A percentile compares a stretch with the other conserved stretches of the same genome.
phyloP scores from a whole-genome alignment of 2,797 vertebrate species.

The Tangara arthus region DNA sequence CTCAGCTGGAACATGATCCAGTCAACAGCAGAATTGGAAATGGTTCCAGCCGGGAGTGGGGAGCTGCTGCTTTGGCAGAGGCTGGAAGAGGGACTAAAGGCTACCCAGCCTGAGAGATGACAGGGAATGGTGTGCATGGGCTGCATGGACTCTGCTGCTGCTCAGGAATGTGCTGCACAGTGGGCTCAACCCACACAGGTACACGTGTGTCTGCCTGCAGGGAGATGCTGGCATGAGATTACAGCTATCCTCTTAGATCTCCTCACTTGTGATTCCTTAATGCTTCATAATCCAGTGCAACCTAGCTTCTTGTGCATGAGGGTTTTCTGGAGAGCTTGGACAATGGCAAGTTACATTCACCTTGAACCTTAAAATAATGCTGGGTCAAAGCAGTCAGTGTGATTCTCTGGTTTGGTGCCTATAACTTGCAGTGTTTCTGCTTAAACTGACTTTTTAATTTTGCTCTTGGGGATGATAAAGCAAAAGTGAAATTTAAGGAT shows the following conservation, averaged over 20 bases:
- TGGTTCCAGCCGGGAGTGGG: too few relatives aligned
- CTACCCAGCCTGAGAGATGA: background rate
- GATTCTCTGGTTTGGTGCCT: background rate
- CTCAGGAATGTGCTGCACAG: background rate
- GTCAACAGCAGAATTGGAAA: background rate
- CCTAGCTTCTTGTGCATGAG: fast-evolving
- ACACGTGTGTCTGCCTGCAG: background rate
- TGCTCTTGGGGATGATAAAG: constrained; percentile 15
- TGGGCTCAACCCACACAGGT: background rate
- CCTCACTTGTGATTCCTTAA: background rate
- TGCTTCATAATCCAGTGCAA: background rate
- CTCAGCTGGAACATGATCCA: background rate
- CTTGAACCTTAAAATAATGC: background rate
- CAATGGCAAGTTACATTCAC: background rate
- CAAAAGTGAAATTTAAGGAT: background rate
- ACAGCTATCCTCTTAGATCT: background rate
- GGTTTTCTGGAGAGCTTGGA: background rate
- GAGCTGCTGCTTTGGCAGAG: background rate
- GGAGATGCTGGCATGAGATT: background rate
- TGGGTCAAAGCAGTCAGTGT: background rate
- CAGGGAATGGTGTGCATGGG: fast-evolving
- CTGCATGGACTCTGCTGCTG: background rate
- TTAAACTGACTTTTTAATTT: constrained; percentile 7
- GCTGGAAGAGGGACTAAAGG: background rate
- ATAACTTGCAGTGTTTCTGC: background rate